These are phyloP conservation scores for Oscheius sp. DNA, from an alignment of 2,888 invertebrate genomes.

Conservation along the genomic window DNA sequence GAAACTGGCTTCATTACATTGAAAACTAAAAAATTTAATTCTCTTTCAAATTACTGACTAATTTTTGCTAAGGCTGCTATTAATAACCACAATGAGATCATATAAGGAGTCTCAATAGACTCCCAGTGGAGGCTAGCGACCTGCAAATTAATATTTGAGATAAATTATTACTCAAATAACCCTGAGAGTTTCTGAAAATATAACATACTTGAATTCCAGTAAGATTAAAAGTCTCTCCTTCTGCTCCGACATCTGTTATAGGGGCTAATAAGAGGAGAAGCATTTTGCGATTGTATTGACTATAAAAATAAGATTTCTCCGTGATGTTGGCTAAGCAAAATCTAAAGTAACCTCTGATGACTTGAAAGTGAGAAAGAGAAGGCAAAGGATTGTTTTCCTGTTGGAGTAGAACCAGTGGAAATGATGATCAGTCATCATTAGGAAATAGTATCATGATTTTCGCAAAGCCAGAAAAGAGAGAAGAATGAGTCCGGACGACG, in stretches of 20 bases:
- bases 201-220: not conserved
- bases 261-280: not conserved
- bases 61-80: slow-evolving; percentile 31
- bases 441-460: too few relatives aligned
- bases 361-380: too few relatives aligned
- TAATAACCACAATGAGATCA: slow-evolving; percentile 29
- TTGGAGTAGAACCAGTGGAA: too few relatives aligned
- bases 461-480: too few relatives aligned
- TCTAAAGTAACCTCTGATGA: too few relatives aligned
- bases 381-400: too few relatives aligned
- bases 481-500: too few relatives aligned
- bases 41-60: slow-evolving; percentile 3
- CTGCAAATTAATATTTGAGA: slow-evolving; percentile 1
- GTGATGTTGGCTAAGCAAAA: too few relatives aligned
- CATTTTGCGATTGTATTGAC: too few relatives aligned
- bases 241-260: not conserved
- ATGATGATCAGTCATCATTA: too few relatives aligned
- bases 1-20: slow-evolving; percentile 42
- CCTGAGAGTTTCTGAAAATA: too few relatives aligned
- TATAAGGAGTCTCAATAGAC: slow-evolving; percentile 24
- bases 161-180: not conserved
- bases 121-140: slow-evolving; percentile 16
- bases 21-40: slow-evolving; percentile 41
- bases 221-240: not conserved
- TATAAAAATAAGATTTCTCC: too few relatives aligned